Percentiles rank a stretch among this genome's conserved stretches.
phyloP scores from a whole-genome alignment of 1,140 invertebrate genomes.

The Tribolium madens region DNA sequence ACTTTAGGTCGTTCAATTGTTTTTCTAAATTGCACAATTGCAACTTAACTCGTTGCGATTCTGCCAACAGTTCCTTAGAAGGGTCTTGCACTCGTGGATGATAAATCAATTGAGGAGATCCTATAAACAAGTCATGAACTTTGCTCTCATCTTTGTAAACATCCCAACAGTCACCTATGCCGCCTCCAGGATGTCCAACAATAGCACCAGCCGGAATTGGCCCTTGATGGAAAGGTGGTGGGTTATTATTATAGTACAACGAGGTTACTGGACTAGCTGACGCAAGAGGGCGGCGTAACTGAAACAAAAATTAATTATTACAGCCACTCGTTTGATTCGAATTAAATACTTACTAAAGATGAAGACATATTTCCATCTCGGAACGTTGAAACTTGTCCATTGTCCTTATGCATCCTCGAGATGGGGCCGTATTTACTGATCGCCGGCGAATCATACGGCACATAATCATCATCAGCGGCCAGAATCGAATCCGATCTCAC shows the following conservation, averaged over 20 bases:
- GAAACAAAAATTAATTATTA: conserved; percentile 40
- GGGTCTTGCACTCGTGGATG: conserved; percentile 62
- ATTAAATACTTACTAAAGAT: conserved; percentile 54
- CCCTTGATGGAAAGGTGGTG: conserved; percentile 47
- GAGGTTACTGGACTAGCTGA: conserved; percentile 70
- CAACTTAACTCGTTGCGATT: conserved; percentile 74
- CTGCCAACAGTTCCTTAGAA: conserved; percentile 68
- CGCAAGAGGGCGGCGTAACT: conserved; percentile 67
- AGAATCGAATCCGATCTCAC: conserved; percentile 74
- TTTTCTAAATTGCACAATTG: conserved; percentile 75
- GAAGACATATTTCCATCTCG: conserved; percentile 64
- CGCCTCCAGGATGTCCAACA: conserved; percentile 47
- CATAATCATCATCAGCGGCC: conserved; percentile 79
- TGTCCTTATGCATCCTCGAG: conserved; percentile 74
- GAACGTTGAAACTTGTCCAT: conserved; percentile 56
- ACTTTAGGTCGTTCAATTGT: conserved; percentile 76
- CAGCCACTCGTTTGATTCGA: not conserved
- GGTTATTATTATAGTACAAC: conserved; percentile 67
- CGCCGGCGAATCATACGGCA: conserved; percentile 80
- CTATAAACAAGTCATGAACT: conserved; percentile 54
- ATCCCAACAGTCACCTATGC: conserved; percentile 45
- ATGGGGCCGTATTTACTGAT: conserved; percentile 86
- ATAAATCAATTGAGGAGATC: conserved; percentile 64
- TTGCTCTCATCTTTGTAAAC: not conserved
- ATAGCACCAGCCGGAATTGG: conserved; percentile 51